Evolutionary conservation across 2,113 vertebrate genomes (phyloP).

Genomic region (human): DNA sequence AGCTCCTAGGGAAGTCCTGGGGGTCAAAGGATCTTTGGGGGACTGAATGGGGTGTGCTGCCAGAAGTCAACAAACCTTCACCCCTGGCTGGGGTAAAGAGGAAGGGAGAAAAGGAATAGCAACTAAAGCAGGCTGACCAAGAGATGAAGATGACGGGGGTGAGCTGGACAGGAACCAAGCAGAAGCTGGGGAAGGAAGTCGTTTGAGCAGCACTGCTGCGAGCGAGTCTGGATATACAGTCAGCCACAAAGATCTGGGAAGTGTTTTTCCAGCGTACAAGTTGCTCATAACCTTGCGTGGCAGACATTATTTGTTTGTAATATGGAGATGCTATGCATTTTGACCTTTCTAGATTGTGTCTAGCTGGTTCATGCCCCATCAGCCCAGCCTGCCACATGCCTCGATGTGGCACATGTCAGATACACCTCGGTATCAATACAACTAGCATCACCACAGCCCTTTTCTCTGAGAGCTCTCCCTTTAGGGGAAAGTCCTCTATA

Average conservation of each 20-base stretch:
- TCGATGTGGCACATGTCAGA: neutral
- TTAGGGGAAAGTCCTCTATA: neutral
- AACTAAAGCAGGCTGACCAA: neutral
- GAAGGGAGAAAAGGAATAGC: neutral
- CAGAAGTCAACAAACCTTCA: neutral
- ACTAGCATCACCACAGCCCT: rapidly evolving
- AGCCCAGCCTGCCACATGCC: neutral
- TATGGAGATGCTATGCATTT: neutral
- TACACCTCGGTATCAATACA: neutral
- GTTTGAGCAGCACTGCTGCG: too few species aligned
- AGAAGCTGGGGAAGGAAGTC: neutral
- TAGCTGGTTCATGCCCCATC: neutral
- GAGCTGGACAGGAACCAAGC: neutral
- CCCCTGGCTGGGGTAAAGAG: neutral
- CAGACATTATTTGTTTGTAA: neutral
- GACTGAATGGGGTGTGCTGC: neutral
- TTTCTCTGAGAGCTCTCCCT: neutral
- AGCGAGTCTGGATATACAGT: neutral
- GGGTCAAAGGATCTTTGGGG: neutral
- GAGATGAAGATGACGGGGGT: neutral
- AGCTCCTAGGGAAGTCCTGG: neutral
- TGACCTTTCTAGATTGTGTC: neutral
- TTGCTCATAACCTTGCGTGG: neutral
- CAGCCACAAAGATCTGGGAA: neutral
- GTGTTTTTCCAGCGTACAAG: neutral